Percentiles rank a stretch among this genome's conserved stretches.
Conservation (phyloP, 2,113 vertebrate genomes). For the Heliornis fulica region DNA sequence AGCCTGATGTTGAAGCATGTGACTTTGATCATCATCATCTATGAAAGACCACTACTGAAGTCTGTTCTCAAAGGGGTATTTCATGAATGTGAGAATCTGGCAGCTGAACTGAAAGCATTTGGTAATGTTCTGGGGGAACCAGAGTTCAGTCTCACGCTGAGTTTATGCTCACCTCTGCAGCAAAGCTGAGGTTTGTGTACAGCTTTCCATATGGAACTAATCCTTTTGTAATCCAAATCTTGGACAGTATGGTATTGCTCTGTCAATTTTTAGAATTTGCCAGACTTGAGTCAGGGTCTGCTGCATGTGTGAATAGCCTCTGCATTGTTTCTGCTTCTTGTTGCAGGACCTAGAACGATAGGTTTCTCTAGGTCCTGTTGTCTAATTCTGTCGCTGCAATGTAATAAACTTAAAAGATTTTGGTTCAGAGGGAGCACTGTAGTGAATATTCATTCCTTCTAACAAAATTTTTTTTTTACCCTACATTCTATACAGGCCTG, state of each 20-base stretch:
- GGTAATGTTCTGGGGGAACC: background rate
- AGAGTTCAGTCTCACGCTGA: background rate
- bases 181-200: background rate
- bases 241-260: background rate
- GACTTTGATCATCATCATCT: background rate
- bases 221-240: background rate
- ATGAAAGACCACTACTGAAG: background rate
- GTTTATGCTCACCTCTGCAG: background rate
- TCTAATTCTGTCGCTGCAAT: background rate
- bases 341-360: background rate
- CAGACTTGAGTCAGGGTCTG: background rate
- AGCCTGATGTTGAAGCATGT: rapidly evolving
- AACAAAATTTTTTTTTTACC: background rate
- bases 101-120: background rate
- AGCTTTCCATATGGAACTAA: background rate
- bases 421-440: background rate
- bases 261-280: background rate
- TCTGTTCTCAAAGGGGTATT: background rate
- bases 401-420: background rate
- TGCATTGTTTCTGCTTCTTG: background rate
- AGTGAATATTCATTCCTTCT: background rate
- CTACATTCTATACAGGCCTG: background rate
- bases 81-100: background rate
- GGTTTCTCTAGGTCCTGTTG: background rate
- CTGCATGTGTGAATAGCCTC: background rate